phyloP scores from a whole-genome alignment of 64 coral and sea anemone genomes.

The Platygyra sinensis region DNA sequence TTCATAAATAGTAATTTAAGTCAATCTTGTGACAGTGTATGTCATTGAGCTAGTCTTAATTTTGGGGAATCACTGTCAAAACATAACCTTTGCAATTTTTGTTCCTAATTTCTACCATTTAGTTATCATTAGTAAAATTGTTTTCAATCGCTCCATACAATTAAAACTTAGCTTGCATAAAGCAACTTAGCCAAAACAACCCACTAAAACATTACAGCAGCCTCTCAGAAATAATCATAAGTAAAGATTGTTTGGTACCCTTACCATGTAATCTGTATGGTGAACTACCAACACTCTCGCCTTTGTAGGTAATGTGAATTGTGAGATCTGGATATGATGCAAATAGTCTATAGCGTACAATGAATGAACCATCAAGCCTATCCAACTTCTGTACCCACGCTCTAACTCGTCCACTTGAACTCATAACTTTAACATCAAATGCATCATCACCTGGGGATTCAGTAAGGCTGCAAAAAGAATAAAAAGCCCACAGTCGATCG shows the following conservation, averaged over 20 bases:
- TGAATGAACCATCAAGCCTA: constrained; percentile 92
- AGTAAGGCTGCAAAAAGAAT: constrained; percentile 66
- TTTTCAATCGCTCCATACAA: no score
- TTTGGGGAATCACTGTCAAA: no score
- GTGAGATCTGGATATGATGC: constrained; percentile 76
- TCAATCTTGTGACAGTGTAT: no score
- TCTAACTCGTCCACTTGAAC: constrained; percentile 64
- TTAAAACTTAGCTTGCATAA: no score
- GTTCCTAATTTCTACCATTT: no score
- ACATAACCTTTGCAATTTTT: no score
- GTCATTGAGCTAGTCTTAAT: no score
- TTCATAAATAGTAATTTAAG: no score
- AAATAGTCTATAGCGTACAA: constrained; percentile 83
- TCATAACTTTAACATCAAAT: constrained; percentile 79
- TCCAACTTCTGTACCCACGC: constrained; percentile 89
- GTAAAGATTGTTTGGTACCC: not conserved
- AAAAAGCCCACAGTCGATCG: not conserved
- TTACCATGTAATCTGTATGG: constrained; percentile 90
- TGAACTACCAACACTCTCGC: constrained; percentile 82
- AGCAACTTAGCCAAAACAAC: not conserved
- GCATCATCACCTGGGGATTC: constrained; percentile 86
- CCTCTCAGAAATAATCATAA: no score
- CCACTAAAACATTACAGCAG: not conserved
- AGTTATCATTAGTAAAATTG: no score
- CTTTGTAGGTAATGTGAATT: constrained; percentile 81